Percentiles rank a stretch among this genome's conserved stretches.
phyloP scores from a whole-genome alignment of 2,888 invertebrate species.

The Rhagium mordax region DNA sequence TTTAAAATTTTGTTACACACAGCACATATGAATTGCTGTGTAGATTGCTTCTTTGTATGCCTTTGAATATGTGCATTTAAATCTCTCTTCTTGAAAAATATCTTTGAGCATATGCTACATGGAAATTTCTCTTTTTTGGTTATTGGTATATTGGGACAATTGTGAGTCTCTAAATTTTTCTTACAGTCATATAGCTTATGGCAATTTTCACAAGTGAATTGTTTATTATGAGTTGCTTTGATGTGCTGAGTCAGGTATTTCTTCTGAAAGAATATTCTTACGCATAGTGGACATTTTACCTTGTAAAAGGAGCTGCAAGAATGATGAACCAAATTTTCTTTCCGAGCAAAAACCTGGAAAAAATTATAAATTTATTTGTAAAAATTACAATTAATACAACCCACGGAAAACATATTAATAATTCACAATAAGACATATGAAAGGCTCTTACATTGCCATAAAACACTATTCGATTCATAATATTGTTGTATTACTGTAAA shows the following conservation, averaged over 20 bases:
- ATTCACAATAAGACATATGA: too few species aligned
- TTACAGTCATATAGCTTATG: constrained; percentile 55
- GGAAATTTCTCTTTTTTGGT: constrained; percentile 53
- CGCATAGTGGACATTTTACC: constrained; percentile 55
- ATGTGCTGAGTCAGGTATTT: constrained; percentile 71
- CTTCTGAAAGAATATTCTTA: constrained; percentile 68
- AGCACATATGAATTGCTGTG: constrained; percentile 37
- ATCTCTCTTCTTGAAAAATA: constrained; percentile 56
- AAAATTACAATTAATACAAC: too few species aligned
- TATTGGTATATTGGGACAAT: constrained; percentile 53
- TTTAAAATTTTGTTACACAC: constrained; percentile 41
- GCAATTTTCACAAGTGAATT: constrained; percentile 59
- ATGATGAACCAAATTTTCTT: constrained; percentile 67
- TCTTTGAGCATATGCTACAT: constrained; percentile 60
- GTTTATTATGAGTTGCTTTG: constrained; percentile 60
- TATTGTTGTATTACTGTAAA: too few species aligned
- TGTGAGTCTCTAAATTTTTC: constrained; percentile 58
- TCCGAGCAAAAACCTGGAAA: constrained; percentile 69
- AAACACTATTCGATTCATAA: too few species aligned
- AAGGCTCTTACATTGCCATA: too few species aligned
- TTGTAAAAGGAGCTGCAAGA: constrained; percentile 59
- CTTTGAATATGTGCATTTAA: constrained; percentile 59
- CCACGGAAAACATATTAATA: too few species aligned
- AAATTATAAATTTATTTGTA: constrained; percentile 32
- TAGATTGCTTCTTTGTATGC: constrained; percentile 42